phyloP scores from a whole-genome alignment of 2,797 vertebrate genomes.

The Enteromius argenteus region DNA sequence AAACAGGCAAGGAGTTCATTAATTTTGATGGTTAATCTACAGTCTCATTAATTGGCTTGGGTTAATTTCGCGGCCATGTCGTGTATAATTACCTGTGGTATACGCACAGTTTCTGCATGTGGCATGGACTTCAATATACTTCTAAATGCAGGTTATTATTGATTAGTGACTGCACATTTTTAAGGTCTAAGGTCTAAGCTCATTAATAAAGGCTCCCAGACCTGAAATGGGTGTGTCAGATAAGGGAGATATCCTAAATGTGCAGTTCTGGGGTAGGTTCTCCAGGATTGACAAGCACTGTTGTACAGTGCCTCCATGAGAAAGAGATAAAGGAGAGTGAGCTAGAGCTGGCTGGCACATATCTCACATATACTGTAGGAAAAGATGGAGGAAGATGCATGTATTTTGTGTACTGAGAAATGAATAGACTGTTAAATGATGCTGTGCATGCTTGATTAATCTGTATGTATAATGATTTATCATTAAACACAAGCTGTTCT shows the following conservation, averaged over 20 bases:
- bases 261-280: conserved; percentile 1
- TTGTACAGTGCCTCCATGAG: conserved; percentile 19
- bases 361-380: not conserved
- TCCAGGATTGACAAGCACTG: not conserved
- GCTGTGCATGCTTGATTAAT: not conserved
- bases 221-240: conserved; percentile 15
- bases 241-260: conserved; percentile 4
- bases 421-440: not conserved
- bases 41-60: conserved; percentile 32
- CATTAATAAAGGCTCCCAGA: not conserved
- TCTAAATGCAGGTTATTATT: conserved; percentile 6
- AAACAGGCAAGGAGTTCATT: conserved; percentile 28
- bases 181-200: not conserved
- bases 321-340: not conserved
- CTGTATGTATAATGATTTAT: not conserved
- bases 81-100: conserved; percentile 4
- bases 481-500: not conserved
- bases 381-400: not conserved
- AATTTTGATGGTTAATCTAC: conserved; percentile 36
- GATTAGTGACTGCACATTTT: not conserved
- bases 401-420: not conserved
- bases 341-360: not conserved
- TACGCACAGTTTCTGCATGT: not conserved
- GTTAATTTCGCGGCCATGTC: conserved; percentile 16
- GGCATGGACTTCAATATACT: not conserved